Evolutionary conservation across 2,797 vertebrate genomes (phyloP), one percentile per base, ranked within the genome.

Genomic region (Parambassis ranga): DNA sequence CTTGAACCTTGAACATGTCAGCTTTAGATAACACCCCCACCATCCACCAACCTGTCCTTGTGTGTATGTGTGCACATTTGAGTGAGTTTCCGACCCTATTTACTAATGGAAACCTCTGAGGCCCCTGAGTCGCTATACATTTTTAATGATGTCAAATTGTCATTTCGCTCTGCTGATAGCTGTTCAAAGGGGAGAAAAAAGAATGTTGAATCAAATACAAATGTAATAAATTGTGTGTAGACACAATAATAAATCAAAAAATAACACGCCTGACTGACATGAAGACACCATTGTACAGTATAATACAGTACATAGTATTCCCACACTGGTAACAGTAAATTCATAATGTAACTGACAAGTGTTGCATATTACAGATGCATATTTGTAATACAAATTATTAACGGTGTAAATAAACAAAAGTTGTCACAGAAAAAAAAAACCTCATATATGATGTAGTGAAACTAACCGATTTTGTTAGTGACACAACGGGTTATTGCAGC

Each of bases 111-210:
- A 87, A 87, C 80, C 87, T 92, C 84, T 8, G 22, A 82, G 80
- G 85, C 82, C 86, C 79, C 56, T 41, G 30, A 65, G 81, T 88
- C 38, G 36, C 63, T 67, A 89, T 91, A 76, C 81, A 90, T 91
- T 90, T 91, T 91, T 91, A 87, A 90, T 89, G 77, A 84, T 77
- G 82, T 87, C 85, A 90, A 89, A 90, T 90, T 87, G 88, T 91
- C 86, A 84, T 90, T 87, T 87, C 72, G 5, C 71, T 55, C 39
- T 63, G 65, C 37, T 87, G 85, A 90, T 91, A 89, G 84, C 77
- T 71, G 42, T 69, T 87, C 65, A 87, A 81, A 80, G 55, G 39
- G 44, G 65, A 61, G 42, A 68, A n/a, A 68, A 46, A 69, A 11
- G 14, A 42, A 15, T 3, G 27, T 64, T 59, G 36, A 66, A 79